A percentile compares a stretch with the other conserved stretches of the same genome.
Evolutionary conservation across 2,113 vertebrate genomes (phyloP).

Genomic region (Semnornis frantzii): DNA sequence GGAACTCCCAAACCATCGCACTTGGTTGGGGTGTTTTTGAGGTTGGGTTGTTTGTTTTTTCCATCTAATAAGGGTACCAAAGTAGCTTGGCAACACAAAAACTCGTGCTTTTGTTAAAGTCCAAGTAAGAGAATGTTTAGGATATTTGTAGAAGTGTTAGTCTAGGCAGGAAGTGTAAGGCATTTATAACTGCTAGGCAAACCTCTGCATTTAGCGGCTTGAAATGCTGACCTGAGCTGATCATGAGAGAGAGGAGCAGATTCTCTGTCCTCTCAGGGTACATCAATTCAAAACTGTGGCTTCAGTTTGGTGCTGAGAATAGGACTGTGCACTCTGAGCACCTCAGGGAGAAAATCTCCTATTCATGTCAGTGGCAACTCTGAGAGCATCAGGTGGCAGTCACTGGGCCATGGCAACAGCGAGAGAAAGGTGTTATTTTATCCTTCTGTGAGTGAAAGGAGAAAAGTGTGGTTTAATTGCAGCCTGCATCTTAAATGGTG

Average conservation of each 20-base stretch:
- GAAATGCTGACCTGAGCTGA: background rate
- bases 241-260: background rate
- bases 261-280: background rate
- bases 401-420: fast-evolving
- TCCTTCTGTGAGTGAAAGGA: background rate
- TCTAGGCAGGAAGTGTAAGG: background rate
- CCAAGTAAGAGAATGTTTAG: background rate
- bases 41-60: too few species aligned
- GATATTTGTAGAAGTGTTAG: background rate
- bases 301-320: background rate
- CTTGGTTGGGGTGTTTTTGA: too few species aligned
- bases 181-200: background rate
- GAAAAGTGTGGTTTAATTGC: background rate
- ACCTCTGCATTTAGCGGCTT: background rate
- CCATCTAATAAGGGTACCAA: background rate
- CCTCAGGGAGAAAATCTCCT: background rate
- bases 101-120: background rate
- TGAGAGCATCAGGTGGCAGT: background rate
- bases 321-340: background rate
- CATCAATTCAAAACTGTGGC: background rate
- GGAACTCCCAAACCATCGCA: too few species aligned
- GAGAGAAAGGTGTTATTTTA: background rate
- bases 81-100: background rate
- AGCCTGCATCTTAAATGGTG: background rate
- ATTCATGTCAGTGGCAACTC: background rate